phyloP scores from a whole-genome alignment of 1,140 invertebrate species.

The Drosophila parabipectinata region DNA sequence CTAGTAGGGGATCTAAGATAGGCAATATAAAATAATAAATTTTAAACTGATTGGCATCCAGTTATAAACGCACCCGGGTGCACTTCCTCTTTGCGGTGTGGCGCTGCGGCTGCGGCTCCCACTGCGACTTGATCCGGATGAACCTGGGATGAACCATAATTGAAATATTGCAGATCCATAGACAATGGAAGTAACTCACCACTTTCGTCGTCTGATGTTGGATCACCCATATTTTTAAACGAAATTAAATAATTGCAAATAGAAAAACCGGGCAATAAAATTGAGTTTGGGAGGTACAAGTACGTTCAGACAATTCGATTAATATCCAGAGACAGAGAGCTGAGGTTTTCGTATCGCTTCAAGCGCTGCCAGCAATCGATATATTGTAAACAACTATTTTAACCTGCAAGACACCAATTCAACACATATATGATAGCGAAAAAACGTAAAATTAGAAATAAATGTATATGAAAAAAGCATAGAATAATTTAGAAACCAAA shows the following conservation, averaged over 20 bases:
- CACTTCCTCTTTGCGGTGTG: constrained; percentile 80
- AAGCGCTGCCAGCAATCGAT: constrained; percentile 14
- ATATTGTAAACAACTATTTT: constrained; percentile 33
- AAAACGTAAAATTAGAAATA: neutral
- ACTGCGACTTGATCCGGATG: constrained; percentile 85
- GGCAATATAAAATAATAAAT: neutral
- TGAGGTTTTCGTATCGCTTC: neutral
- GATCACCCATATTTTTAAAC: constrained; percentile 47
- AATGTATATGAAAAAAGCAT: neutral
- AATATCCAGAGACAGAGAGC: neutral
- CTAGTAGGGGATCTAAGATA: constrained; percentile 73
- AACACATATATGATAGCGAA: neutral
- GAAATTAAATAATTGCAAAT: neutral
- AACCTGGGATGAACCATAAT: constrained; percentile 71
- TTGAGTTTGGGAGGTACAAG: constrained; percentile 8
- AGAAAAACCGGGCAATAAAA: constrained; percentile 16
- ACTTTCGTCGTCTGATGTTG: constrained; percentile 67
- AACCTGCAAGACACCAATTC: neutral
- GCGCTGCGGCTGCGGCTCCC: constrained; percentile 85
- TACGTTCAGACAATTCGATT: constrained; percentile 9
- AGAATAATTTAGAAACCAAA: neutral
- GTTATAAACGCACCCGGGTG: constrained; percentile 68
- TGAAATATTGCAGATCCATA: neutral
- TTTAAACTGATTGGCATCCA: neutral
- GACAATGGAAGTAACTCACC: constrained; percentile 28